Conservation (phyloP, 2,797 vertebrate species). For the Dendrocincla tyrannina region DNA sequence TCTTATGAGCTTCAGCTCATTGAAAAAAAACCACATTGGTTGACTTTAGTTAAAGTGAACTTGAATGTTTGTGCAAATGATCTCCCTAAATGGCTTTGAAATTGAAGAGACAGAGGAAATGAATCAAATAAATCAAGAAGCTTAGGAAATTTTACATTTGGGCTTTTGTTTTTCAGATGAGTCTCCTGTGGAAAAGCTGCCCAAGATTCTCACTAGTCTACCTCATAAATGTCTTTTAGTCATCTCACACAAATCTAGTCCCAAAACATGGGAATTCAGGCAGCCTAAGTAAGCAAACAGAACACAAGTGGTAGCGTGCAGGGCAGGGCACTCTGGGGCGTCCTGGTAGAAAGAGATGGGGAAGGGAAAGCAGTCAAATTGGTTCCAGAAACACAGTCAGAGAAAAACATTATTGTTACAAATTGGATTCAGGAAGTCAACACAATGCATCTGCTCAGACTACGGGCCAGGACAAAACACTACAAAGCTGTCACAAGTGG, state of each 20-base stretch:
- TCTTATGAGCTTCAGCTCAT: conserved; percentile 2
- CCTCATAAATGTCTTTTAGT: background rate
- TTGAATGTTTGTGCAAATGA: conserved; percentile 20
- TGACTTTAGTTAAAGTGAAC: conserved; percentile 25
- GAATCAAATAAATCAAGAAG: background rate
- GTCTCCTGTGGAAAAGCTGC: background rate
- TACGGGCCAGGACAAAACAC: background rate
- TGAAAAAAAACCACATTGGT: background rate
- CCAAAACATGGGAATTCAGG: background rate
- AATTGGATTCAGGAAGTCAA: conserved; percentile 24
- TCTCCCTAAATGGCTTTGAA: background rate
- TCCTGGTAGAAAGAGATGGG: background rate
- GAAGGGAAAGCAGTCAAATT: conserved; percentile 10
- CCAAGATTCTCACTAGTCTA: background rate
- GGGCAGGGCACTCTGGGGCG: background rate
- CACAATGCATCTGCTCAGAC: background rate
- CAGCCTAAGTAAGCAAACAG: background rate
- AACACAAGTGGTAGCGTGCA: background rate
- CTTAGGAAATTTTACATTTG: background rate
- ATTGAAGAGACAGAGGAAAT: background rate
- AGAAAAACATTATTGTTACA: conserved; percentile 32
- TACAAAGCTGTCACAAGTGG: background rate
- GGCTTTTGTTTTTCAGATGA: background rate
- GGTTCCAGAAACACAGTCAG: conserved; percentile 14
- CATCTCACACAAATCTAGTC: background rate